phyloP scores from a whole-genome alignment of 2,888 invertebrate genomes.

The Lapara coniferarum region DNA sequence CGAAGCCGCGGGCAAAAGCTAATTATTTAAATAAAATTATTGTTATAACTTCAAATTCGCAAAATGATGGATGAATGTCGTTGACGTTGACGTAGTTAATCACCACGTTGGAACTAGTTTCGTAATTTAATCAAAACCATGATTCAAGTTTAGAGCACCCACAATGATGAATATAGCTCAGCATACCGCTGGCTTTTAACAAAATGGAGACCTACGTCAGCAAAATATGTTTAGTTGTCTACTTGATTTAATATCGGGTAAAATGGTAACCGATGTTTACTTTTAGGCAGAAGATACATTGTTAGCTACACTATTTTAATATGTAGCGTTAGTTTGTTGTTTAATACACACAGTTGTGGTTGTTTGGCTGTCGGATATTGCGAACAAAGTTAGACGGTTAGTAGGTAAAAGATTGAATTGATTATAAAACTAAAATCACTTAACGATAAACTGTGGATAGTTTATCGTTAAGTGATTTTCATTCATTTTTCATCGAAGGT shows the following conservation, averaged over 20 bases:
- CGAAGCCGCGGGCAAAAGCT: no score
- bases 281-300: not conserved
- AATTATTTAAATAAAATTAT: no score
- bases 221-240: conserved; percentile 6
- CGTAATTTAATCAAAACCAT: conserved; percentile 33
- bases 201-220: conserved; percentile 28
- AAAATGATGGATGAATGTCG: not conserved
- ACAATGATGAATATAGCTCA: conserved; percentile 34
- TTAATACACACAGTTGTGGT: not conserved
- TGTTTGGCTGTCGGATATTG: not conserved
- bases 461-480: no score
- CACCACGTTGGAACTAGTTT: not conserved
- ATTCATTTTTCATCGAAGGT: no score
- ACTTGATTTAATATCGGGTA: conserved; percentile 3
- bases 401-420: not conserved
- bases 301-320: not conserved
- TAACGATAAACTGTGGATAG: no score
- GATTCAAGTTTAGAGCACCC: conserved; percentile 32
- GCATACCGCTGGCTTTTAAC: conserved; percentile 32
- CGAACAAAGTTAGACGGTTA: not conserved
- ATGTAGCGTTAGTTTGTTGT: not conserved
- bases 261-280: conserved; percentile 8
- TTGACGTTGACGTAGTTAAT: not conserved
- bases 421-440: not conserved
- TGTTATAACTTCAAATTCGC: no score